A percentile compares a stretch with the other conserved stretches of the same genome.
Conservation (phyloP, 23 tunicate species). For the Pegea sp. region DNA sequence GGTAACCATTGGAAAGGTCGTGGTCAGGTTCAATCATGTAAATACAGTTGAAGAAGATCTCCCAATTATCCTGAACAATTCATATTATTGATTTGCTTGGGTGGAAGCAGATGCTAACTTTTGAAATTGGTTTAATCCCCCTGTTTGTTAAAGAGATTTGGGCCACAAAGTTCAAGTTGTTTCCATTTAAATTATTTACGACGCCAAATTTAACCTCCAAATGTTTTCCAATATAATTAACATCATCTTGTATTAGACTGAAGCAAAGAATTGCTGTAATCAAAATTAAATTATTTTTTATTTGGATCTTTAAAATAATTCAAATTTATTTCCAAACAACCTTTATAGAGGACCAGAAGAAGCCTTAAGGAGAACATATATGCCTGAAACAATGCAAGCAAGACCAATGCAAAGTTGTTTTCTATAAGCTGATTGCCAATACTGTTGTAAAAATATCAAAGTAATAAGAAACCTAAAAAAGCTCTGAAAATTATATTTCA, state of each 20-base stretch:
- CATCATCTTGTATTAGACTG: conserved; percentile 1
- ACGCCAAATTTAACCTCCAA: conserved; percentile 2
- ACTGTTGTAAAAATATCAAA: no score
- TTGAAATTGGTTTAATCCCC: conserved; percentile 5
- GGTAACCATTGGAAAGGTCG: conserved; percentile 6
- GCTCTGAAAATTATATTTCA: no score
- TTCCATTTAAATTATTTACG: conserved; percentile 9
- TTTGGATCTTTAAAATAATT: no score
- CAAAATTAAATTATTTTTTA: no score
- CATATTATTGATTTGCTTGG: neutral
- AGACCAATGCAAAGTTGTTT: no score
- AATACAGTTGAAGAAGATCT: conserved; percentile 25
- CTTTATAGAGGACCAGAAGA: no score
- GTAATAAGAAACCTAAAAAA: no score
- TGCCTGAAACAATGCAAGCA: no score
- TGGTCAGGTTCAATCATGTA: conserved; percentile 25
- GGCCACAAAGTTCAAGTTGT: conserved; percentile 5
- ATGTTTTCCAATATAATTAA: conserved; percentile 6
- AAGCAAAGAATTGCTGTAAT: no score
- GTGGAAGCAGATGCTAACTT: neutral
- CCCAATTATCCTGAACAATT: conserved; percentile 22
- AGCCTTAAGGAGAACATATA: no score
- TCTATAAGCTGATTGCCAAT: no score
- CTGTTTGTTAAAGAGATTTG: conserved; percentile 2
- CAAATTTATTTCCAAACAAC: no score